Conservation (phyloP, 2,888 invertebrate species). For the Tanypteryx hageni region DNA sequence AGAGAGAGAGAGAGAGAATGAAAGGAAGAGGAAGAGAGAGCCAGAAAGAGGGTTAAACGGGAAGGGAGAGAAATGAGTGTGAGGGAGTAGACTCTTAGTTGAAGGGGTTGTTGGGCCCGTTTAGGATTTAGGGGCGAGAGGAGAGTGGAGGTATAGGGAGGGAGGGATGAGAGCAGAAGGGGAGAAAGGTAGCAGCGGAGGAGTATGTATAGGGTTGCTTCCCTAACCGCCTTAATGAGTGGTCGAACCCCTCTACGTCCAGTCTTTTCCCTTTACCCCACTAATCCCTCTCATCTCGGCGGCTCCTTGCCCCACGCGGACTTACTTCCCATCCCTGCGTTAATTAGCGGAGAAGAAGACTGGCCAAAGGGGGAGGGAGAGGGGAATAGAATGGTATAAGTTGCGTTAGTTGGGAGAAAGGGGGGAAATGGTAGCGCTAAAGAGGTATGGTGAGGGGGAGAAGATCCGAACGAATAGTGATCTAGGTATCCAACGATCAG, state of each 20-base stretch:
- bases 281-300: constrained; percentile 61
- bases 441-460: not conserved
- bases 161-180: not conserved
- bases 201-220: not conserved
- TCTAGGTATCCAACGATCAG: not conserved
- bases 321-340: constrained; percentile 40
- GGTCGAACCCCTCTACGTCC: constrained; percentile 48
- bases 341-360: constrained; percentile 57
- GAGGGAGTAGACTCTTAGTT: too few species aligned
- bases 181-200: not conserved
- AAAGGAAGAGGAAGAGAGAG: too few species aligned
- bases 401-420: not conserved
- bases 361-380: not conserved
- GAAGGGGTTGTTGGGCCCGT: too few species aligned
- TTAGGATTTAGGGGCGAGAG: not conserved
- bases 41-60: too few species aligned
- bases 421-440: not conserved
- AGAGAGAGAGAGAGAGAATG: too few species aligned
- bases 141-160: not conserved
- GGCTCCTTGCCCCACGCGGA: constrained; percentile 23
- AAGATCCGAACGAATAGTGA: not conserved
- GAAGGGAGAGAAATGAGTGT: too few species aligned
- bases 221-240: constrained; percentile 62
- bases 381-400: not conserved
- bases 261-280: constrained; percentile 53